phyloP scores from a whole-genome alignment of 2,797 vertebrate genomes.

The Synaphobranchus kaupii region DNA sequence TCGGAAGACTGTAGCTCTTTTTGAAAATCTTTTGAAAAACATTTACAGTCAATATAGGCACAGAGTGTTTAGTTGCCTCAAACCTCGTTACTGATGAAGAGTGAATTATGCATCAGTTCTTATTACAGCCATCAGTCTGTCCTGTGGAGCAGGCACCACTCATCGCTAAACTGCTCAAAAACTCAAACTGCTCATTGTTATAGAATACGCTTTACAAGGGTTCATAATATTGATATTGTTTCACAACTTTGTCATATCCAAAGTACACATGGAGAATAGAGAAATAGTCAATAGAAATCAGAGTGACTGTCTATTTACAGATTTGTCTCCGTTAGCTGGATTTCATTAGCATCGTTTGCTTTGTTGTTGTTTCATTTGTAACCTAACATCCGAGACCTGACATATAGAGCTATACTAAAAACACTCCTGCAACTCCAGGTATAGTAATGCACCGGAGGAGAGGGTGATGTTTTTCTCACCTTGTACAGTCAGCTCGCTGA shows the following conservation, averaged over 20 bases:
- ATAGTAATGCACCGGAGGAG: background rate
- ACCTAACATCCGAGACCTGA: background rate
- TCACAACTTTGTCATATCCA: background rate
- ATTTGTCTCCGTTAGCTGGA: background rate
- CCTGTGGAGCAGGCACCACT: background rate
- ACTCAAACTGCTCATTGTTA: background rate
- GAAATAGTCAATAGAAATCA: background rate
- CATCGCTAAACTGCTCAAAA: background rate
- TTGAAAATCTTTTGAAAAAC: constrained; percentile 50
- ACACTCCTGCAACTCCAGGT: no score
- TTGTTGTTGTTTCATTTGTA: background rate
- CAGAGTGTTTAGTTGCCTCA: constrained; percentile 51
- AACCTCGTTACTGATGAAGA: background rate
- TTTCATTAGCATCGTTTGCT: background rate
- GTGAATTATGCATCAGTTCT: background rate
- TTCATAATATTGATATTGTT: background rate
- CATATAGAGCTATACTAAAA: no score
- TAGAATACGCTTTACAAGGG: background rate
- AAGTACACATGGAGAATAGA: background rate
- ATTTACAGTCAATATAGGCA: constrained; percentile 61
- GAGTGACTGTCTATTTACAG: background rate
- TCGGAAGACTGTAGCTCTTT: constrained; percentile 49
- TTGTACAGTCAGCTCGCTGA: background rate
- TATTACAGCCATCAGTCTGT: background rate
- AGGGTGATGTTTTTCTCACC: background rate